Base-by-base conservation (phyloP, 2,888 invertebrate species). In the Odontomyia ornata region DNA sequence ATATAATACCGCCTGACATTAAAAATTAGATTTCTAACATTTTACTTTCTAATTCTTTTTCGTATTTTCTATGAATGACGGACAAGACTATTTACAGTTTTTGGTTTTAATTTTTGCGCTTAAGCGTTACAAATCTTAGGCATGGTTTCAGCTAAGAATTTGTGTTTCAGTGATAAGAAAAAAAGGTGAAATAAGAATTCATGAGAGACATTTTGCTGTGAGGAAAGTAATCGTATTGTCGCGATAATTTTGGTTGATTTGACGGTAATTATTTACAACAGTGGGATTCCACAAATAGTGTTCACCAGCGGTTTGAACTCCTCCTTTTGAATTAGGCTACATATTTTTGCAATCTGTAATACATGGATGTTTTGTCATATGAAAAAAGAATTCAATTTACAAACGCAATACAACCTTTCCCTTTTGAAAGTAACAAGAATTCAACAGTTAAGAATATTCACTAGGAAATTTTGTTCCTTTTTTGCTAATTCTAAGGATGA, bases 1-100 rank as follows among this genome's bases (percentile, higher is more conserved):
- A 43, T 60, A 36, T 75, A 72, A 75, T 75, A 75, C 75, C 75
- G 75, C 47, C 64, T 64, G 75, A 64, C 75, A 64, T 52, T 73
- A 18, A 75, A 75, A 73, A 62, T 46, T 64, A 30, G 13, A 36
- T 75, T 25, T 62, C 21, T 75, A 27, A 27, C 36, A 27, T 60
- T 73, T 60, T 27, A 27, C 28, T 47, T 47, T 27, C n/a, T n/a
- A n/a, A n/a, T 75, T 75, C 27, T 56, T 72, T 56, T 71, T 56
- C 56, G 57, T 60, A 64, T 30, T 73, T 60, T 73, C 9, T 36
- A 72, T 56, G 23, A 72, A 43, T 36, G 73, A 73, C 64, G 75
- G 52, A 62, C 62, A 64, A 36, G 47, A 75, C 75, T 75, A 75
- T 75, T 64, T 75, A 75, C 75, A 75, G 23, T 30, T 21, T 21